Evolutionary conservation across 2,888 invertebrate species (phyloP).

Genomic region (Patella depressa): DNA sequence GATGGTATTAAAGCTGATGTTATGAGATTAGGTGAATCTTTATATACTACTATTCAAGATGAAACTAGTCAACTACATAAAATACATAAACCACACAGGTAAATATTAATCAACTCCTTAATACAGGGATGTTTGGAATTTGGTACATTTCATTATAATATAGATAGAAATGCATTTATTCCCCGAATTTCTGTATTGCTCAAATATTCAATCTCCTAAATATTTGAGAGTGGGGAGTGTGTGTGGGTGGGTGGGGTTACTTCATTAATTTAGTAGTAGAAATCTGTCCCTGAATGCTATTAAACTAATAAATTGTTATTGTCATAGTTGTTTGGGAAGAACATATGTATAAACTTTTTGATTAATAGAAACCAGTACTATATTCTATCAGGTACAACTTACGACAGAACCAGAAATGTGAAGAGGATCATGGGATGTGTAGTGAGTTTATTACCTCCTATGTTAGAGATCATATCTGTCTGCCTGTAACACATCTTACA

Average conservation of each 20-base stretch:
- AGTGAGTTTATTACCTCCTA: slow-evolving; percentile 55
- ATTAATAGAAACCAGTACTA: background rate
- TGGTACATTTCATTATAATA: no score
- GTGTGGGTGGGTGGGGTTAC: no score
- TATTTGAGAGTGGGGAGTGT: no score
- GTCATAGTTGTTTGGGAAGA: background rate
- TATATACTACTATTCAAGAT: slow-evolving; percentile 49
- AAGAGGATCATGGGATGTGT: slow-evolving; percentile 52
- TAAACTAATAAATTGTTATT: background rate
- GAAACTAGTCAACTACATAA: slow-evolving; percentile 43
- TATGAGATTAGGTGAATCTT: slow-evolving; percentile 44
- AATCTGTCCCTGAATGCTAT: no score
- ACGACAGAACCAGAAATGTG: slow-evolving; percentile 47
- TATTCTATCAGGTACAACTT: slow-evolving; percentile 47
- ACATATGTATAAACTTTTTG: background rate
- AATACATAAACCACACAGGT: slow-evolving; percentile 57
- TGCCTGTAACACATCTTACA: slow-evolving; percentile 55
- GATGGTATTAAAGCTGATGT: slow-evolving; percentile 46
- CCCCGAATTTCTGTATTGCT: no score
- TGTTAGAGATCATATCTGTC: slow-evolving; percentile 55
- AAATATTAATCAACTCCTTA: background rate
- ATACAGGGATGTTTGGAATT: no score
- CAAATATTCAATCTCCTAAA: no score
- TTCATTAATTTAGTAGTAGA: no score
- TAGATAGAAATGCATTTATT: no score